Evolutionary conservation across 1,140 invertebrate genomes (phyloP).

Genomic region (Chelonus insularis): DNA sequence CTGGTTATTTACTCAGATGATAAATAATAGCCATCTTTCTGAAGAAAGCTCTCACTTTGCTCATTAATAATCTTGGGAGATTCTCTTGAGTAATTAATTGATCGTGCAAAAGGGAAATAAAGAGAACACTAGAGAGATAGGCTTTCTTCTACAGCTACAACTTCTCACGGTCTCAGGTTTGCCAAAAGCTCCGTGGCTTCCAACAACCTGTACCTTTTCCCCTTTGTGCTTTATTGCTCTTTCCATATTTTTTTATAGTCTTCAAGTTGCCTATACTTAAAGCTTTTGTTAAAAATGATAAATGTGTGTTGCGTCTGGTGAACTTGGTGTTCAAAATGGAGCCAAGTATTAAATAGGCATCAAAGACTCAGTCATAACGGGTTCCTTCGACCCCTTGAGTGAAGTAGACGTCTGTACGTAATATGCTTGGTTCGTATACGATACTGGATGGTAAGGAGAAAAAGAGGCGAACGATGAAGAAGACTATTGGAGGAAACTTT

Average conservation of each 20-base stretch:
- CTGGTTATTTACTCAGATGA: neutral
- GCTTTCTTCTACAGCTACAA: neutral
- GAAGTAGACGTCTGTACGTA: neutral
- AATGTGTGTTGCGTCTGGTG: conserved; percentile 38
- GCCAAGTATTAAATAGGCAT: conserved; percentile 48
- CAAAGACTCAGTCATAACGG: conserved; percentile 40
- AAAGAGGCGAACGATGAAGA: too few relatives aligned
- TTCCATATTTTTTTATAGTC: neutral
- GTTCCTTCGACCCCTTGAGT: neutral
- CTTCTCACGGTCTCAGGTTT: conserved; percentile 2
- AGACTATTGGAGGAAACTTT: too few relatives aligned
- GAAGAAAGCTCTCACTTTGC: neutral
- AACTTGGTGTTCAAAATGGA: conserved; percentile 45
- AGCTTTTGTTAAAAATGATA: conserved; percentile 42
- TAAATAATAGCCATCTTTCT: neutral
- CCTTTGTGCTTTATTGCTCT: neutral
- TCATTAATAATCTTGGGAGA: conserved; percentile 14
- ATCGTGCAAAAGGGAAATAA: neutral
- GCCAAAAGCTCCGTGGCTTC: conserved; percentile 1
- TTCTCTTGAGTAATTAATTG: conserved; percentile 17
- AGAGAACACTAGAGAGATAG: neutral
- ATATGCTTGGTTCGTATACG: neutral
- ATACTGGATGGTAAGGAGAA: too few relatives aligned
- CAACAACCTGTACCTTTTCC: neutral
- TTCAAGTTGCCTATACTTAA: conserved; percentile 10